Base-by-base conservation (phyloP, 2,888 invertebrate genomes). In the Drosophila quasianomalipes region DNA sequence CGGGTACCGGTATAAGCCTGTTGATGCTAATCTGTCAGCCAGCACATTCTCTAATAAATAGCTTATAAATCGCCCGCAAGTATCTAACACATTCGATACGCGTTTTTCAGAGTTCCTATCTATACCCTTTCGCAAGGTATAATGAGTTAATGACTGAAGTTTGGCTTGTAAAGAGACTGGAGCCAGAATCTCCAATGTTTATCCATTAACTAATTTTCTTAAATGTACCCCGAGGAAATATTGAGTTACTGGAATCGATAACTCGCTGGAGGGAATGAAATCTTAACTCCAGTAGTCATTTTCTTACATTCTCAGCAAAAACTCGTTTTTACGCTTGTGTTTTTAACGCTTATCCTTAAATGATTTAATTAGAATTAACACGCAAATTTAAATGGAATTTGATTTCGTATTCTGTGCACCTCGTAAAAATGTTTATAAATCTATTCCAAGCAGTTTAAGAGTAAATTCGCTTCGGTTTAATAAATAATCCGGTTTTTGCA, bases 11-110 rank as follows among this genome's bases (percentile, higher is more conserved):
- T 70, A 65, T 59, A 52, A 51, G 66, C 10, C 57, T n/a, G 35
- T 44, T 44, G 59, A 58, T 66, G 77, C 64, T 66, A 76, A 73
- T 72, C 80, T 73, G 73, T 62, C 79, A 76, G 70, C 70, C 79
- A 74, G 41, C 79, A 74, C 58, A 78, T 65, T 63, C 75, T 82
- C 78, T 76, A 78, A 82, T 72, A 85, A 87, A 81, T 80, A 77
- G 84, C 84, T 77, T 73, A 70, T 70, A 79, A 84, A 80, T 79
- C 79, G 85, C 67, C 68, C 74, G 72, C 85, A 76, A 84, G 69
- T 83, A 70, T 80, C 81, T 74, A 76, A 70, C 55, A 65, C 58
- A 74, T 82, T 78, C 73, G 74, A 79, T 74, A 86, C 84, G 84
- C 86, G 74, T 73, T 70, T 79, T 76, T 70, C 74, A 55, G 74